phyloP scores from a whole-genome alignment of 2,888 invertebrate species.

The Allophyes oxyacanthae region DNA sequence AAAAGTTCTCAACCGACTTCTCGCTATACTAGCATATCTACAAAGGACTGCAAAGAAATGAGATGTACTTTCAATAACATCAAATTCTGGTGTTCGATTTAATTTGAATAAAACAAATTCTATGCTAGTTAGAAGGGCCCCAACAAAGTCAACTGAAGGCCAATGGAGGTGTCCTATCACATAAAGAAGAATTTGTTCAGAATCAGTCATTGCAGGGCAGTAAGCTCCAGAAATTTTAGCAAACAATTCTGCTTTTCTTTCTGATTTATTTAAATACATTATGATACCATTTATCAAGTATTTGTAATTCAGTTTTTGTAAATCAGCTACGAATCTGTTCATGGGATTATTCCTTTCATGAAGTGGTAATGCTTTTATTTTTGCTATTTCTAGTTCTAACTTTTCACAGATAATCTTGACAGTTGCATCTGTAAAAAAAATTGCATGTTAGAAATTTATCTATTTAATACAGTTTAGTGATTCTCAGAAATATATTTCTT shows the following conservation, averaged over 20 bases:
- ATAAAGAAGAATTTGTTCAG: slow-evolving; percentile 79
- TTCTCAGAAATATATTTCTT: too few species aligned
- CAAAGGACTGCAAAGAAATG: slow-evolving; percentile 83
- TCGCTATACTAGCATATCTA: slow-evolving; percentile 71
- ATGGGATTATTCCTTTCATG: slow-evolving; percentile 63
- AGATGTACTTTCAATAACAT: slow-evolving; percentile 76
- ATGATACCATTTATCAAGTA: slow-evolving; percentile 71
- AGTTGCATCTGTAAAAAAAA: slow-evolving; percentile 67
- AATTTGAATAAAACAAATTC: slow-evolving; percentile 79
- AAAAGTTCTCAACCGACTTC: slow-evolving; percentile 75
- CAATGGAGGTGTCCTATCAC: slow-evolving; percentile 66
- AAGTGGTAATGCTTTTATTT: slow-evolving; percentile 61
- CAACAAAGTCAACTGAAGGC: slow-evolving; percentile 61
- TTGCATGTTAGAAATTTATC: too few species aligned
- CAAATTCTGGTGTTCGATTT: slow-evolving; percentile 75
- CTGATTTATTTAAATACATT: slow-evolving; percentile 70
- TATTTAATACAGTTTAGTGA: too few species aligned
- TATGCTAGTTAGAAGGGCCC: slow-evolving; percentile 69
- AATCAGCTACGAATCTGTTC: slow-evolving; percentile 69
- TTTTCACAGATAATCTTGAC: slow-evolving; percentile 60
- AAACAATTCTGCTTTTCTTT: slow-evolving; percentile 73
- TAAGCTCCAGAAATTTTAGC: slow-evolving; percentile 65
- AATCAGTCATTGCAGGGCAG: slow-evolving; percentile 77
- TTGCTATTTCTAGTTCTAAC: slow-evolving; percentile 66
- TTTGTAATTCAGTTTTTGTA: slow-evolving; percentile 64